phyloP scores from a whole-genome alignment of 2,797 vertebrate genomes.

The Paedocypris micromegethes region DNA sequence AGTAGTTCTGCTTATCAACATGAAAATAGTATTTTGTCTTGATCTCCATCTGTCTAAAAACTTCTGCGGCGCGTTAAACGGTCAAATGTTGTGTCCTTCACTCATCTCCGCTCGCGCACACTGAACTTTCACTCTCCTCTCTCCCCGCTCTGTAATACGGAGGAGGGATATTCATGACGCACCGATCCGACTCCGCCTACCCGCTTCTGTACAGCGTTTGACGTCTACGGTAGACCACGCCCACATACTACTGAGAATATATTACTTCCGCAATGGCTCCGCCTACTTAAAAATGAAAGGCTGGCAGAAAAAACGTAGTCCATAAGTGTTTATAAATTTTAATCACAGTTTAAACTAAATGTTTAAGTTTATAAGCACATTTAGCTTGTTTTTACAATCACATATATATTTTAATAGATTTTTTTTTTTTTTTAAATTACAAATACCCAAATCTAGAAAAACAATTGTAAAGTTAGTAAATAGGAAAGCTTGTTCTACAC shows the following conservation, averaged over 20 bases:
- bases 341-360: neutral
- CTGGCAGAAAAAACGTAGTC: neutral
- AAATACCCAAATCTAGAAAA: no score
- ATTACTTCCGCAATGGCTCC: neutral
- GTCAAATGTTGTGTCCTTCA: conserved; percentile 15
- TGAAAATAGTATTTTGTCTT: neutral
- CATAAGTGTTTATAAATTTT: neutral
- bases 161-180: conserved; percentile 52
- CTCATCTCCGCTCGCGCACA: conserved; percentile 56
- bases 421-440: no score
- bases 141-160: conserved; percentile 49
- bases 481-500: no score
- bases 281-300: conserved; percentile 12
- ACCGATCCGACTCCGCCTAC: conserved; percentile 21
- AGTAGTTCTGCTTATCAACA: conserved; percentile 15
- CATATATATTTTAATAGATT: no score
- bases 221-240: neutral
- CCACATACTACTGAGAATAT: conserved; percentile 10
- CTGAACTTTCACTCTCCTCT: conserved; percentile 65
- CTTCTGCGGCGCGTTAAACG: conserved; percentile 9
- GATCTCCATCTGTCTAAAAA: conserved; percentile 10
- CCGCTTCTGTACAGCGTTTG: neutral
- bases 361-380: no score
- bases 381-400: neutral
- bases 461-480: no score